Percentiles rank a stretch among this genome's conserved stretches.
These are phyloP conservation scores for Eclectus roratus DNA, from an alignment of 2,113 vertebrate genomes.

Conservation along the genomic window DNA sequence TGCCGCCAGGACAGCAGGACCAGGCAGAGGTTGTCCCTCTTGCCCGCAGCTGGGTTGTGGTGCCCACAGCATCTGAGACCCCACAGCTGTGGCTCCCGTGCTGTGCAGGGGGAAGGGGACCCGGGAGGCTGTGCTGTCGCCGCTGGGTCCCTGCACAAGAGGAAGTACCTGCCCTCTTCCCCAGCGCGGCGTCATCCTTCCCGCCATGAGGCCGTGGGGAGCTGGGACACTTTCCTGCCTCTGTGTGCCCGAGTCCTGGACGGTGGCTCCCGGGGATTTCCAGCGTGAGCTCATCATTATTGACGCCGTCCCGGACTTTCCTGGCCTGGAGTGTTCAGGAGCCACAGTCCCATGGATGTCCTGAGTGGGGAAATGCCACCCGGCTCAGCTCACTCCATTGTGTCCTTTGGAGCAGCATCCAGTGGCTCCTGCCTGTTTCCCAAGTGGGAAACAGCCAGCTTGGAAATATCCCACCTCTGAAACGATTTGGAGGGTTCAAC, in stretches of 20 bases:
- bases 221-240: background rate
- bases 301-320: background rate
- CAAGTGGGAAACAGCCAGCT: background rate
- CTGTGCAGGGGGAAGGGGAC: background rate
- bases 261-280: background rate
- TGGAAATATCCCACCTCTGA: background rate
- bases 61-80: background rate
- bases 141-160: background rate
- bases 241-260: rapidly evolving
- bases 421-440: background rate
- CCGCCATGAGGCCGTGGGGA: rapidly evolving
- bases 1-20: background rate
- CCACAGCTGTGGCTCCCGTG: rapidly evolving
- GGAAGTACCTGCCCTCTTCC: constrained; percentile 26
- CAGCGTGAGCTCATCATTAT: background rate
- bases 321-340: background rate
- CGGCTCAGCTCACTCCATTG: rapidly evolving
- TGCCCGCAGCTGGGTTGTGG: rapidly evolving
- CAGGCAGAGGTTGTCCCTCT: background rate
- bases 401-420: background rate
- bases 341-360: background rate
- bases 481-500: background rate
- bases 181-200: background rate
- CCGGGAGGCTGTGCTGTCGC: background rate
- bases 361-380: background rate